phyloP scores from a whole-genome alignment of 1,140 invertebrate genomes.

The Nephila pilipes region DNA sequence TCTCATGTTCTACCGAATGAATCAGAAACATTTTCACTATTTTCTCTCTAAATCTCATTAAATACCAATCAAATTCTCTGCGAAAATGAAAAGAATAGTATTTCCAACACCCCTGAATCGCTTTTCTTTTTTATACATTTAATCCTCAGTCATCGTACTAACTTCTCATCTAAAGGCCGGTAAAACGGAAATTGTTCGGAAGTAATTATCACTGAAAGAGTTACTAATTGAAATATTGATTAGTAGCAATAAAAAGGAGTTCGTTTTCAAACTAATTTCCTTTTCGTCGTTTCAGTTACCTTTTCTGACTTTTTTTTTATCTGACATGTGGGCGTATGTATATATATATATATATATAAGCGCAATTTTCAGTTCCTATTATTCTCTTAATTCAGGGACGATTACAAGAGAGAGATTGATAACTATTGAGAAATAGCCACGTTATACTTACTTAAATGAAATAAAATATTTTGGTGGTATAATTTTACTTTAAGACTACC shows the following conservation, averaged over 20 bases:
- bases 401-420: too few relatives aligned
- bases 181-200: neutral
- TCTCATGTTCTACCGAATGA: neutral
- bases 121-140: neutral
- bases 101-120: neutral
- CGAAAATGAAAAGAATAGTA: neutral
- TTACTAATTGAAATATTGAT: constrained; percentile 24
- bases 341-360: too few relatives aligned
- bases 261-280: neutral
- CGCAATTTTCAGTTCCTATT: too few relatives aligned
- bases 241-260: neutral
- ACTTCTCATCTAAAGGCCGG: neutral
- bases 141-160: neutral
- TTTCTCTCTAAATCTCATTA: neutral
- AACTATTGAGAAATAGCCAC: too few relatives aligned
- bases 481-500: too few relatives aligned
- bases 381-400: too few relatives aligned
- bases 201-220: neutral
- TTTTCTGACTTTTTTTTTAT: too few relatives aligned
- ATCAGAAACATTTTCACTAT: neutral
- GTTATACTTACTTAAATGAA: too few relatives aligned
- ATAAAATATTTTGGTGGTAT: too few relatives aligned
- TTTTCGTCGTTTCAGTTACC: neutral
- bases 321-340: too few relatives aligned
- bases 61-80: neutral